phyloP scores from a whole-genome alignment of 1,140 invertebrate genomes.

The Atta colombica region DNA sequence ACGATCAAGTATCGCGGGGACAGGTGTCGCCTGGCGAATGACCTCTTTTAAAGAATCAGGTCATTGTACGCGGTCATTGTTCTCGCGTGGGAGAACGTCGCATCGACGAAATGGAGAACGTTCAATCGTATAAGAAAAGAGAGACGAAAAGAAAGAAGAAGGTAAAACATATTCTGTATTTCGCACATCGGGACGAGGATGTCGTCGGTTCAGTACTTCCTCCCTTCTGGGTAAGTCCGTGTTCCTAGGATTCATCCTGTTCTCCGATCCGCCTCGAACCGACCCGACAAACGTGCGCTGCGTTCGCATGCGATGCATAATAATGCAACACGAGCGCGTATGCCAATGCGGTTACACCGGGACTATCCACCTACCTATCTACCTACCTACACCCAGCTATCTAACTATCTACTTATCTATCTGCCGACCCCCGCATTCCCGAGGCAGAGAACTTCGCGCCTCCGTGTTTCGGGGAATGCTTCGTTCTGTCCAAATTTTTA shows the following conservation, averaged over 20 bases:
- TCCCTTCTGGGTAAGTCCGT: constrained; percentile 9
- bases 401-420: constrained; percentile 38
- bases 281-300: constrained; percentile 49
- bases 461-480: constrained; percentile 19
- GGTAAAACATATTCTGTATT: not conserved
- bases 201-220: constrained; percentile 14
- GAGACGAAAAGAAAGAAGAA: not conserved
- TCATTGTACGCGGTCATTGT: constrained; percentile 8
- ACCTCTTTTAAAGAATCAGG: constrained; percentile 39
- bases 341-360: constrained; percentile 43
- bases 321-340: constrained; percentile 58
- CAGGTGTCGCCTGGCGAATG: constrained; percentile 30
- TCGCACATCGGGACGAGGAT: not conserved
- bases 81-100: not conserved
- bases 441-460: constrained; percentile 14
- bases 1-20: constrained; percentile 6
- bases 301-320: constrained; percentile 70
- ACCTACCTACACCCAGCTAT: constrained; percentile 15
- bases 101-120: not conserved
- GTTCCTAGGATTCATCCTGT: constrained; percentile 29
- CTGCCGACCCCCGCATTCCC: constrained; percentile 14
- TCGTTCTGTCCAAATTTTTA: not conserved
- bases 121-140: not conserved
- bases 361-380: constrained; percentile 35
- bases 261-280: constrained; percentile 12